Evolutionary conservation across 2,888 invertebrate genomes (phyloP).

Genomic region (Timema cristinae): DNA sequence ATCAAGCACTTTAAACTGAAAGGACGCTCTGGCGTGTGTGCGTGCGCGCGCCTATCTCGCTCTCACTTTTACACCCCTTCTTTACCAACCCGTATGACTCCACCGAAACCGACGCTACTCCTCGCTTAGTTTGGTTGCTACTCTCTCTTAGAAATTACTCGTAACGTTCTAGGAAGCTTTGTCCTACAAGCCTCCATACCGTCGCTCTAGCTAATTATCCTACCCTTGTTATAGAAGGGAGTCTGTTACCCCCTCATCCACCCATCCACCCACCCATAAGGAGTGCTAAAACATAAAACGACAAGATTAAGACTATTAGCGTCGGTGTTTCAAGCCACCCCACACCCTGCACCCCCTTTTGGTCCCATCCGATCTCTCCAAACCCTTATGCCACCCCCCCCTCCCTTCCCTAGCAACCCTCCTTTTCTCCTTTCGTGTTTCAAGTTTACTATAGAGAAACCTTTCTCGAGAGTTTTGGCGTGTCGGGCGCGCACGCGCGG

Average conservation of each 20-base stretch:
- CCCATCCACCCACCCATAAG: constrained; percentile 22
- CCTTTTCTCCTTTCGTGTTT: background rate
- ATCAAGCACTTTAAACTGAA: too few species aligned
- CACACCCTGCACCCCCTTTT: too few species aligned
- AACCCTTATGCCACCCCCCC: background rate
- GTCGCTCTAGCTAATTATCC: constrained; percentile 30
- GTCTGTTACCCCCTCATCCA: background rate
- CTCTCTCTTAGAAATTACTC: constrained; percentile 4
- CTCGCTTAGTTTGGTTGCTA: too few species aligned
- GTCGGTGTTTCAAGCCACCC: background rate
- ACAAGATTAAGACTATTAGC: constrained; percentile 32
- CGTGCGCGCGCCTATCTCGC: background rate
- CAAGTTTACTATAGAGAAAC: background rate
- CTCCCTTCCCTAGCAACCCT: background rate
- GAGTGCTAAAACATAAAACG: constrained; percentile 31
- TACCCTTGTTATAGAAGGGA: constrained; percentile 4
- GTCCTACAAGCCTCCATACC: constrained; percentile 26
- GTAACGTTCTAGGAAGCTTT: constrained; percentile 24
- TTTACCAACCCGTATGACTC: background rate
- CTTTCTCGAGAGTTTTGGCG: too few species aligned
- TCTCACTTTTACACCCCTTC: background rate
- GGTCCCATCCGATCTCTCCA: background rate
- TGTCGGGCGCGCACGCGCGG: too few species aligned
- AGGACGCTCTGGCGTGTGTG: too few species aligned
- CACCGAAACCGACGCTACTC: background rate